Evolutionary conservation across 1,140 invertebrate species (phyloP).

Genomic region (Paraescarpia echinospica): DNA sequence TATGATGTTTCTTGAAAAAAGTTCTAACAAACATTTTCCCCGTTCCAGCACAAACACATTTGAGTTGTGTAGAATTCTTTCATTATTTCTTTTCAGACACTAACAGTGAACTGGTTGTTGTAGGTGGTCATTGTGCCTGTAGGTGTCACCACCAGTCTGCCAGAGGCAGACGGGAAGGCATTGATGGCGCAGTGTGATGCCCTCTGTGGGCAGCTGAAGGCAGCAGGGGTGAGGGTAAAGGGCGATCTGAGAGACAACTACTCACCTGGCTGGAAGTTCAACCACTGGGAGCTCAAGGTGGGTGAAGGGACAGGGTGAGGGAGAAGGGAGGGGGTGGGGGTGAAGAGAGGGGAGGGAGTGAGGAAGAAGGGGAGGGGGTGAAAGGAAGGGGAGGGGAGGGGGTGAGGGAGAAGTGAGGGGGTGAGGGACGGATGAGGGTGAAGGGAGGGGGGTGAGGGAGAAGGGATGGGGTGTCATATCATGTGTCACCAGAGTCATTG

Average conservation of each 20-base stretch:
- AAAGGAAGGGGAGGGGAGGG: too few species aligned
- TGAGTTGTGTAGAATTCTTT: slow-evolving; percentile 21
- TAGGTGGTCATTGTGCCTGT: slow-evolving; percentile 89
- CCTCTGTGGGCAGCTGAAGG: slow-evolving; percentile 44
- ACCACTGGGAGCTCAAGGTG: slow-evolving; percentile 98
- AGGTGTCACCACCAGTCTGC: slow-evolving; percentile 84
- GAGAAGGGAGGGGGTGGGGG: too few species aligned
- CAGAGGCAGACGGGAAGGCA: slow-evolving; percentile 69
- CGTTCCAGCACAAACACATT: too few species aligned
- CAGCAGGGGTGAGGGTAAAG: slow-evolving; percentile 68
- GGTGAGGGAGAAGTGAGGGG: neutral
- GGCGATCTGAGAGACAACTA: slow-evolving; percentile 93
- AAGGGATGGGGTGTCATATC: too few species aligned
- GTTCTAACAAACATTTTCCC: too few species aligned
- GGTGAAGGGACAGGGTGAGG: neutral
- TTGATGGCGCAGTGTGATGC: slow-evolving; percentile 74
- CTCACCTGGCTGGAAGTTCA: slow-evolving; percentile 99
- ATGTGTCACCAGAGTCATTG: too few species aligned
- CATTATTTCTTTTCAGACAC: slow-evolving; percentile 45
- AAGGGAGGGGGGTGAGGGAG: too few species aligned
- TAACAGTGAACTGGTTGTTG: neutral
- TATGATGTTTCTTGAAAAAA: too few species aligned
- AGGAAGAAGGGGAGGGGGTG: too few species aligned
- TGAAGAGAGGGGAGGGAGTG: too few species aligned
- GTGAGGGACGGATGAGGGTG: too few species aligned